Evolutionary conservation across 2,888 invertebrate genomes (phyloP).

Genomic region (Anagyrus pseudococci): DNA sequence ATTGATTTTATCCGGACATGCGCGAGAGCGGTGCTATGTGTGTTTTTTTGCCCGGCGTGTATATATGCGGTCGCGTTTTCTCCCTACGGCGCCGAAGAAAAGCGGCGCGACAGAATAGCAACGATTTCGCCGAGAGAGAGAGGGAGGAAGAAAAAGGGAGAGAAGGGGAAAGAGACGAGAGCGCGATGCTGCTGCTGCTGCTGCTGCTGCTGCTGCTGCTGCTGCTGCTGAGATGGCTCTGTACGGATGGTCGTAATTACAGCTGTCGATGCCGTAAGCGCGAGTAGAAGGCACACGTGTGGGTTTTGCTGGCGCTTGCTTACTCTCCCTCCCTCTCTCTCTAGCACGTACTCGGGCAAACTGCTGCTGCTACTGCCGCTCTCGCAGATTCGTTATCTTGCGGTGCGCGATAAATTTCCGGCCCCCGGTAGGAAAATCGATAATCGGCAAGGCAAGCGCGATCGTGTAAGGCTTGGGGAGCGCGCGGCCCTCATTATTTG

Average conservation of each 20-base stretch:
- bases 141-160: not conserved
- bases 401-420: constrained; percentile 35
- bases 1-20: constrained; percentile 39
- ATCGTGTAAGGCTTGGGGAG: too few relatives aligned
- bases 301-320: not conserved
- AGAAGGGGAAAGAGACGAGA: not conserved
- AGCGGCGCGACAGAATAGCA: constrained; percentile 19
- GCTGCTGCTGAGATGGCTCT: not conserved
- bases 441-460: constrained; percentile 13
- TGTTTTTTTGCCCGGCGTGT: constrained; percentile 15
- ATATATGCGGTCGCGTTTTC: constrained; percentile 11
- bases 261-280: constrained; percentile 18
- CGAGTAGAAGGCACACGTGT: not conserved
- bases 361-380: constrained; percentile 19
- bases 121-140: constrained; percentile 8
- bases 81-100: constrained; percentile 14
- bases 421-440: constrained; percentile 26
- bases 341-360: not conserved
- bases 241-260: constrained; percentile 35
- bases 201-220: not conserved
- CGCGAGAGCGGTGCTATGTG: constrained; percentile 7
- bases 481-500: constrained; percentile 26
- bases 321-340: not conserved
- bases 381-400: constrained; percentile 30
- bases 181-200: not conserved